A percentile compares a stretch with the other conserved stretches of the same genome.
Evolutionary conservation across 2,797 vertebrate species (phyloP).

Genomic region (Molossus molossus): DNA sequence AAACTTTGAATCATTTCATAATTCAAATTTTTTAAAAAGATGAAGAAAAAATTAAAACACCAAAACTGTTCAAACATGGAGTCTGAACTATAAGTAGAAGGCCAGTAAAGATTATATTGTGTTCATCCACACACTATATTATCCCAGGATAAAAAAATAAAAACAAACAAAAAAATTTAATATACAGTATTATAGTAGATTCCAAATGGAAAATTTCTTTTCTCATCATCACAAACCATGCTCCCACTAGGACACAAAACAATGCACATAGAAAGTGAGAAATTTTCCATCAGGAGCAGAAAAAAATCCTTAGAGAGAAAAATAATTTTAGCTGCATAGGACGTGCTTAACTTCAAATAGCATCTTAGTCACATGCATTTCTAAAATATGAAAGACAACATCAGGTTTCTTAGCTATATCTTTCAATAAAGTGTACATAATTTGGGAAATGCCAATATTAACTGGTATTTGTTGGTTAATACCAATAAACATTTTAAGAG

Average conservation of each 20-base stretch:
- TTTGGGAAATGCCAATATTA: slow-evolving; percentile 61
- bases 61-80: slow-evolving; percentile 87
- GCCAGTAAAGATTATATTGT: slow-evolving; percentile 73
- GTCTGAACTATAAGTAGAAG: slow-evolving; percentile 84
- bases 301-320: slow-evolving; percentile 68
- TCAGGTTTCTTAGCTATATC: slow-evolving; percentile 3
- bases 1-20: slow-evolving; percentile 74
- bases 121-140: slow-evolving; percentile 82
- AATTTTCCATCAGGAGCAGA: slow-evolving; percentile 84
- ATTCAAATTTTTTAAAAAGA: slow-evolving; percentile 68
- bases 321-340: slow-evolving; percentile 55
- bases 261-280: slow-evolving; percentile 77
- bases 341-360: slow-evolving; percentile 59
- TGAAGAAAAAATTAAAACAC: slow-evolving; percentile 76
- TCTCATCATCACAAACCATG: slow-evolving; percentile 77
- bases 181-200: slow-evolving; percentile 53
- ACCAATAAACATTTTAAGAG: slow-evolving; percentile 64
- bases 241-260: slow-evolving; percentile 80
- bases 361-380: slow-evolving; percentile 45
- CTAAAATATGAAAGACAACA: slow-evolving; percentile 69
- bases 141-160: slow-evolving; percentile 85
- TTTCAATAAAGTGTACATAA: slow-evolving; percentile 16
- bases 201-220: slow-evolving; percentile 86
- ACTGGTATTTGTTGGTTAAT: not conserved
- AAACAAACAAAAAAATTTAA: not conserved